Percentiles rank a stretch among this genome's conserved stretches.
Evolutionary conservation across 2,113 vertebrate species (phyloP).

Genomic region (Fulmarus glacialis): DNA sequence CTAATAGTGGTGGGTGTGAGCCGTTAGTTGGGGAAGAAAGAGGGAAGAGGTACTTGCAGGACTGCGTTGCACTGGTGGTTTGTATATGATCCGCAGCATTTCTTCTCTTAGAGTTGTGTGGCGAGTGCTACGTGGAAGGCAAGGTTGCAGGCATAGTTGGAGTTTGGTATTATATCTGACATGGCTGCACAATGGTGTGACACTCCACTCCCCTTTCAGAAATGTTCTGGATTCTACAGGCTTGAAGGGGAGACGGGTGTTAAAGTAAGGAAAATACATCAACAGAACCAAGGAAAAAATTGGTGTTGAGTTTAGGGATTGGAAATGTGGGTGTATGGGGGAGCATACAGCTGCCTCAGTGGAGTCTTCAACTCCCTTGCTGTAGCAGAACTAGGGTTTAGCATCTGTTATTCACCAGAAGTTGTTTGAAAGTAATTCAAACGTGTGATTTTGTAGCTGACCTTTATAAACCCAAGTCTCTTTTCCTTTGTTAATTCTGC

Average conservation of each 20-base stretch:
- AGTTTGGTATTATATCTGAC: not conserved
- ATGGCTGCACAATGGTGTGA: not conserved
- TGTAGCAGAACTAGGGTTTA: not conserved
- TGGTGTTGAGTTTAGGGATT: not conserved
- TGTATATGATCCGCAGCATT: not conserved
- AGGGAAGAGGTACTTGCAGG: not conserved
- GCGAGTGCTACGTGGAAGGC: fast-evolving
- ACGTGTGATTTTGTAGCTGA: not conserved
- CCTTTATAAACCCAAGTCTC: not conserved
- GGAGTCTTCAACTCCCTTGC: not conserved
- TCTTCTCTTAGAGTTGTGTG: not conserved
- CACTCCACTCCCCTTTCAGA: not conserved
- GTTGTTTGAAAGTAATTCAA: not conserved
- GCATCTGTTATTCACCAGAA: constrained; percentile 21
- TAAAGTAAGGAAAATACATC: not conserved
- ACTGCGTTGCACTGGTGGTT: not conserved
- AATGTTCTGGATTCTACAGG: fast-evolving
- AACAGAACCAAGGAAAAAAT: not conserved
- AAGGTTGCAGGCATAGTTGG: not conserved
- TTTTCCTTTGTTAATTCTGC: not conserved
- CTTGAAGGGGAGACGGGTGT: not conserved
- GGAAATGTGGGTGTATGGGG: not conserved
- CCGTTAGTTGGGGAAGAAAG: not conserved
- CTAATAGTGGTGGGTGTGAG: not conserved
- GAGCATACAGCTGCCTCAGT: not conserved